These are phyloP conservation scores for Tetranychus truncatus DNA, from an alignment of 2,888 invertebrate genomes.

Conservation along the genomic window DNA sequence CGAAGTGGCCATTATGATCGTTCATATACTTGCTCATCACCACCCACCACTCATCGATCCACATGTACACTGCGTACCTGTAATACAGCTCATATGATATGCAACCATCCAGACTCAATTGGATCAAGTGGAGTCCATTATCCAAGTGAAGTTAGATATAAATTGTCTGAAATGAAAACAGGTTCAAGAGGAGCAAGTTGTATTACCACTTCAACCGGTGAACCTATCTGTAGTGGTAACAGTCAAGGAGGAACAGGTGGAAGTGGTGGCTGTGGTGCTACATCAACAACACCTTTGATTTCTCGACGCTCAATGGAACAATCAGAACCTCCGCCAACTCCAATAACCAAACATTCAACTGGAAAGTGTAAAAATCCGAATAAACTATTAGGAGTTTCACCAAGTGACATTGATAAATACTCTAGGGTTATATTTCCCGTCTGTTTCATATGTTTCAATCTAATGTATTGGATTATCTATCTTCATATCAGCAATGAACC, in stretches of 20 bases:
- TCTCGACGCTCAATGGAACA: slow-evolving; percentile 6
- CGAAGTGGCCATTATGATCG: slow-evolving; percentile 12
- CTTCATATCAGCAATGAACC: slow-evolving; percentile 69
- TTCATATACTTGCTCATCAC: slow-evolving; percentile 9
- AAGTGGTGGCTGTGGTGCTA: neutral
- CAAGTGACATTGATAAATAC: slow-evolving; percentile 97
- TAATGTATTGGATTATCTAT: slow-evolving; percentile 95
- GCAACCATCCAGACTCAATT: slow-evolving; percentile 8
- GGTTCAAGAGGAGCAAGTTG: neutral
- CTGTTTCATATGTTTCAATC: slow-evolving; percentile 94
- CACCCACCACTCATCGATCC: neutral
- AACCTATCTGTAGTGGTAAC: neutral
- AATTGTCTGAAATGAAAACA: neutral
- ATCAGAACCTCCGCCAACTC: neutral
- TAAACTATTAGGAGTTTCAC: slow-evolving; percentile 48
- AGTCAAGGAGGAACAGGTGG: neutral
- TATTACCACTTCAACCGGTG: neutral
- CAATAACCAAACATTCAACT: neutral
- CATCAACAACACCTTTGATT: slow-evolving; percentile 5
- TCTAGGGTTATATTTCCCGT: slow-evolving; percentile 94
- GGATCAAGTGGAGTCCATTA: slow-evolving; percentile 1
- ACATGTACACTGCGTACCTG: slow-evolving; percentile 10
- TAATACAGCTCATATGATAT: slow-evolving; percentile 6
- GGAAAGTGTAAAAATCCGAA: slow-evolving; percentile 28
- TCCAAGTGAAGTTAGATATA: slow-evolving; percentile 10